Percentiles rank a stretch among this genome's conserved stretches.
Evolutionary conservation across 2,888 invertebrate species (phyloP).

Genomic region (Agrenia bidenticulata): DNA sequence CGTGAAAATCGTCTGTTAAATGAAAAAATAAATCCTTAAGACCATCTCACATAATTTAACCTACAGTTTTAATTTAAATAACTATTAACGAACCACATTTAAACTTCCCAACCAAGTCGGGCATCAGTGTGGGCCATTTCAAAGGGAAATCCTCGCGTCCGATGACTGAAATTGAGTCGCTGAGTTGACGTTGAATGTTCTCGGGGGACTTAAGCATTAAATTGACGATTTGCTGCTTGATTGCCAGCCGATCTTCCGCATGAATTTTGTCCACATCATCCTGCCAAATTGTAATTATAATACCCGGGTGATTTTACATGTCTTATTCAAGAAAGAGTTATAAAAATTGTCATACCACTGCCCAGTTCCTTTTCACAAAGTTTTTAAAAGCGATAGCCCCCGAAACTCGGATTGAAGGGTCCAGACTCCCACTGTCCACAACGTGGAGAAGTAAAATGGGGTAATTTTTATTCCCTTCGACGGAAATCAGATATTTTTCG

Average conservation of each 20-base stretch:
- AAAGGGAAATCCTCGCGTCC: constrained; percentile 96
- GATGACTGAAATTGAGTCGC: constrained; percentile 93
- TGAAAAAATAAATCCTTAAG: constrained; percentile 4
- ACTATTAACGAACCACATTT: constrained; percentile 63
- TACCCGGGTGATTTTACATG: neutral
- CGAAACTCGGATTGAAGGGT: constrained; percentile 79
- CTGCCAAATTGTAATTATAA: too few relatives aligned
- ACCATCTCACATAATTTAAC: constrained; percentile 1
- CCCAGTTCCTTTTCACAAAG: constrained; percentile 94
- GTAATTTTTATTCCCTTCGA: constrained; percentile 88
- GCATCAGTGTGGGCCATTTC: constrained; percentile 91
- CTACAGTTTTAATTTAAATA: neutral
- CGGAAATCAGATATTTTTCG: constrained; percentile 85
- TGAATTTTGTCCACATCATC: constrained; percentile 68
- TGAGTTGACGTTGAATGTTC: constrained; percentile 87
- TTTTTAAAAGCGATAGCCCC: constrained; percentile 96
- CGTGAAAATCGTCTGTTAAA: constrained; percentile 87
- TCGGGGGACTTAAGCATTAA: constrained; percentile 91
- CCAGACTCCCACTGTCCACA: constrained; percentile 77
- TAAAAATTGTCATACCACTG: constrained; percentile 65
- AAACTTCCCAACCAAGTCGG: constrained; percentile 92
- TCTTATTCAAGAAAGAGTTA: neutral
- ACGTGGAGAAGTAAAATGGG: constrained; percentile 80
- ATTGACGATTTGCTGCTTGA: constrained; percentile 83
- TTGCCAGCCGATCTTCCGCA: constrained; percentile 71